These are phyloP conservation scores for Monopis laevigella DNA, from an alignment of 2,888 invertebrate species.

Conservation along the genomic window DNA sequence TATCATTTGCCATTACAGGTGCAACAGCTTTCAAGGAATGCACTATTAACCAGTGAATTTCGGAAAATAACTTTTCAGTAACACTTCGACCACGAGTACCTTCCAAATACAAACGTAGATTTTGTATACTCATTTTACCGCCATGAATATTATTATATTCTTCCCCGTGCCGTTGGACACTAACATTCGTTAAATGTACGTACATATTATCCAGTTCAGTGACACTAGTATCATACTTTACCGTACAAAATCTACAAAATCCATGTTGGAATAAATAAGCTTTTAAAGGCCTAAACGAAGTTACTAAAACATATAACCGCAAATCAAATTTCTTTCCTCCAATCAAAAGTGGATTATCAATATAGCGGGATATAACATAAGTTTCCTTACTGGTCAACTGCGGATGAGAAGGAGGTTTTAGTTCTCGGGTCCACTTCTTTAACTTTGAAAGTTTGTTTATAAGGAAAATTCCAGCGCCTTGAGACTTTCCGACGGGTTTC, in stretches of 20 bases:
- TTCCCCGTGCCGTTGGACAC: constrained; percentile 93
- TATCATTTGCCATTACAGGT: constrained; percentile 89
- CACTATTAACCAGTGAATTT: constrained; percentile 87
- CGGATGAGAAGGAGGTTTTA: constrained; percentile 80
- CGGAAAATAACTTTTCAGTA: constrained; percentile 86
- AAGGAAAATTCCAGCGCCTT: constrained; percentile 85
- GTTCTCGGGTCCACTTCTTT: constrained; percentile 81
- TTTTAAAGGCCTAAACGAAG: constrained; percentile 91
- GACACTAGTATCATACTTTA: constrained; percentile 89
- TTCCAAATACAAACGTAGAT: constrained; percentile 86
- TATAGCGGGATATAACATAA: constrained; percentile 94
- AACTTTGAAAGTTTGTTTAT: constrained; percentile 86
- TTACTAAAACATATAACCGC: constrained; percentile 88
- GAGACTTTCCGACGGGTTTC: constrained; percentile 90
- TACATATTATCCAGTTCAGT: constrained; percentile 91
- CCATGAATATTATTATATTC: constrained; percentile 93
- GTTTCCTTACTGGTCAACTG: constrained; percentile 81
- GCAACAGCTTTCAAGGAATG: constrained; percentile 92
- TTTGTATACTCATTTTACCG: constrained; percentile 93
- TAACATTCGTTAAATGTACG: constrained; percentile 94
- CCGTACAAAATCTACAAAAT: constrained; percentile 94
- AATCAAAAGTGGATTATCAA: constrained; percentile 91
- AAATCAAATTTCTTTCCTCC: constrained; percentile 96
- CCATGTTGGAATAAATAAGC: constrained; percentile 91
- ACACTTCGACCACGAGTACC: constrained; percentile 88